Base-by-base conservation (phyloP, 1,140 invertebrate genomes). In the Triops cancriformis region DNA sequence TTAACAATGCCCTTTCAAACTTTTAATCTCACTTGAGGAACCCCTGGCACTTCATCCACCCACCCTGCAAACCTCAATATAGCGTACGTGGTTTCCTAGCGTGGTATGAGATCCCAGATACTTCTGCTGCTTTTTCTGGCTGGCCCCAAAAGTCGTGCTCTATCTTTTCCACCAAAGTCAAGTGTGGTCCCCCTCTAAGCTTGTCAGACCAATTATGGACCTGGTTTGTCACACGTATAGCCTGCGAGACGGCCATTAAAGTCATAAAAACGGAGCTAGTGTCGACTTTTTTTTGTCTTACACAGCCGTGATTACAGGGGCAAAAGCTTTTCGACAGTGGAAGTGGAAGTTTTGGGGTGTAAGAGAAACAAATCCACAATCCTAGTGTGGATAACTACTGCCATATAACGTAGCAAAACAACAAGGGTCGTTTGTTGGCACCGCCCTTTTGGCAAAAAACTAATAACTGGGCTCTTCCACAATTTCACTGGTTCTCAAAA, bases 121-220 rank as follows among this genome's bases (percentile, higher is more conserved):
- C n/a, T n/a, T n/a, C n/a, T n/a, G n/a, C n/a, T n/a, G n/a, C 51
- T n/a, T 23, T 64, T 23, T 64, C 23, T 23, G 14, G 51, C 51
- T 64, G 2, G 51, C 31, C 7, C 31, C 31, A 18, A 64, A 45
- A 23, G 14, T 64, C 51, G 51, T 64, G 51, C 51, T 64, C 14
- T 64, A 64, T 64, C 51, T 64, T 37, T 37, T 37, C 31, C 31
- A 37, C 51, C 51, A 18, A 18, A 64, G 51, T 64, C 51, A 64
- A 64, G 51, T 64, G 51, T 64, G 51, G 18, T 23, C 3, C 0
- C 51, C 51, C 45, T 5, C 51, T 64, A 64, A 64, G 51, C 51
- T 64, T 64, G 51, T 64, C 51, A 64, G 51, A n/a, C 51, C 51
- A 64, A 64, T 64, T 64, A 64, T 64, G 51, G n/a, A 64, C 51